Base-by-base conservation (phyloP, 2,113 vertebrate species). In the Sitta europaea region DNA sequence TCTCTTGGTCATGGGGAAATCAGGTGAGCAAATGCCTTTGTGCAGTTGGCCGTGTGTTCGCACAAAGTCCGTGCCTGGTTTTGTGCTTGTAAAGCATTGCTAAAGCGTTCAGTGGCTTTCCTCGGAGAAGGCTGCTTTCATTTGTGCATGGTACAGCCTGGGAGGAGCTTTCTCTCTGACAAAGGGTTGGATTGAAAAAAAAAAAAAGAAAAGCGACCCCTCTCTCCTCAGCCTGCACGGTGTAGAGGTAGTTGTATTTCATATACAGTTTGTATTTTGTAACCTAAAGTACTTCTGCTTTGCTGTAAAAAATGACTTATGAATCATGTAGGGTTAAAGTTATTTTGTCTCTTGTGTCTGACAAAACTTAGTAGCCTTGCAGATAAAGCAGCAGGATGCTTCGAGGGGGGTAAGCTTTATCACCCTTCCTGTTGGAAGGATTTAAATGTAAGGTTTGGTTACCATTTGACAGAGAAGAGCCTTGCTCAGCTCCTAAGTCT, bases 1-100 rank as follows among this genome's bases (percentile, higher is more conserved):
- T 17, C 50, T 14, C 71, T 90, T n/a, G 77, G 80, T 48, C 86
- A 97, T 97, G 97, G 97, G 97, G 36, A 97, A 97, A 89, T 97
- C 97, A 96, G 97, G 97, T 97, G 91, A 94, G 97, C 91, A 62
- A 75, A 92, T 24, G 73, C 67, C 61, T 74, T 47, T 0, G 9
- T 73, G 75, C 47, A 17, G 79, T 23, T 77, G 94, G 92, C 75
- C 78, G 70, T 11, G 35, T 36, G 4, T 58, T 62, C 17, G 38
- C 40, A 18, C 63, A 9, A 22, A 28, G 63, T 45, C 72, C 2
- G 33, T 42, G 86, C 67, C 72, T 24, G 55, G 6, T 29, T 96
- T 59, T 58, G 42, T 48, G 86, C 80, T 88, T 21, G 20, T 43
- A 40, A 74, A 86, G 88, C 14, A 0, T 22, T 48, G 36, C 63